Percentiles rank a stretch among this genome's conserved stretches.
phyloP scores from a whole-genome alignment of 2,113 vertebrate genomes.

The Scolopax mira region DNA sequence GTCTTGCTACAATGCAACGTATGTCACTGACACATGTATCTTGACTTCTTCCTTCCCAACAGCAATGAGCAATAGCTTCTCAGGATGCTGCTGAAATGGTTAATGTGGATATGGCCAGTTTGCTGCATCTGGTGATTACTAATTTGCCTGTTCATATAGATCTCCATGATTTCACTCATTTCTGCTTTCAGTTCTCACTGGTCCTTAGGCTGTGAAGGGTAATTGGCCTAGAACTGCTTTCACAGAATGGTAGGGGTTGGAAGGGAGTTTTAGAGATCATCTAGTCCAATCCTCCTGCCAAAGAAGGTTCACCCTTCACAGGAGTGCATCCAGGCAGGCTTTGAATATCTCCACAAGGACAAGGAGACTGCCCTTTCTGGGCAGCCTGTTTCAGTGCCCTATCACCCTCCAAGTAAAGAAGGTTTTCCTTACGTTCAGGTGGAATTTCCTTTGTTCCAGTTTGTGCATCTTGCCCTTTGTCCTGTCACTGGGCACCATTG shows the following conservation, averaged over 20 bases:
- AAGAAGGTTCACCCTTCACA: background rate
- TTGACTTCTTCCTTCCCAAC: background rate
- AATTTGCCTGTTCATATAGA: background rate
- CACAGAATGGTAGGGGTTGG: background rate
- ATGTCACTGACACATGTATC: background rate
- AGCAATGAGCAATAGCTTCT: background rate
- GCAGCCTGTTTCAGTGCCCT: background rate
- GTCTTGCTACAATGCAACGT: background rate
- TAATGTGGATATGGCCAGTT: fast-evolving
- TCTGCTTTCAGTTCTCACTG: background rate
- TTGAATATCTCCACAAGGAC: background rate
- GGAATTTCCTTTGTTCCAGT: background rate
- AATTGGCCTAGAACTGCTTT: background rate
- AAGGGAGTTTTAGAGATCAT: background rate
- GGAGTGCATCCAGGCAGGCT: background rate
- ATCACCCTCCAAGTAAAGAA: background rate
- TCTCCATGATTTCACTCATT: background rate
- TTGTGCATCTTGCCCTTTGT: background rate
- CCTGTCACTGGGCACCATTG: background rate
- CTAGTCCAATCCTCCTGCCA: background rate
- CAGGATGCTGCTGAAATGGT: background rate
- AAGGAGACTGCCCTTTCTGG: background rate
- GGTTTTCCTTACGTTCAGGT: background rate
- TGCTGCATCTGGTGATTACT: background rate
- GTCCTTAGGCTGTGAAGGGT: background rate